Conservation (phyloP, 2,888 invertebrate genomes). For the Alitta virens region DNA sequence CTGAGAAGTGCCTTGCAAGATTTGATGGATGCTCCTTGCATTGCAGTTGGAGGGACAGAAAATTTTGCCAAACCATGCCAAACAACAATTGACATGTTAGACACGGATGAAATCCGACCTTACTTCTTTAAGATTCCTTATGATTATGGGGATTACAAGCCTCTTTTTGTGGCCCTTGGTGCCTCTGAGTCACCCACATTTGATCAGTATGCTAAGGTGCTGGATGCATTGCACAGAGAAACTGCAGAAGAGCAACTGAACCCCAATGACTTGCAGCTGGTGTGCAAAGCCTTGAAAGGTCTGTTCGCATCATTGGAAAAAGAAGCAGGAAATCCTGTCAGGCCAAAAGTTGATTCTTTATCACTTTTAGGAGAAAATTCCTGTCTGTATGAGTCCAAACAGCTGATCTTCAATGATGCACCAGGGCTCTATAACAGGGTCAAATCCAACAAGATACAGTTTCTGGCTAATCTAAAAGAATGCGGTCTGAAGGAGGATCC, state of each 20-base stretch:
- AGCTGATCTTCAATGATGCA: conserved; percentile 27
- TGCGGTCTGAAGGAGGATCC: conserved; percentile 19
- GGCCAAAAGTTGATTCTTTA: background rate
- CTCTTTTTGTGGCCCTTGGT: conserved; percentile 33
- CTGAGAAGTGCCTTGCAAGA: conserved; percentile 10
- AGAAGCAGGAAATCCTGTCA: too few species aligned
- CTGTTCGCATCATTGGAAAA: conserved; percentile 18
- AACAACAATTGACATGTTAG: conserved; percentile 26
- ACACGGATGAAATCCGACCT: conserved; percentile 31
- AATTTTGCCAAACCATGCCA: conserved; percentile 24
- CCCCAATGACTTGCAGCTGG: conserved; percentile 28
- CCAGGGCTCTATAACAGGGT: conserved; percentile 27
- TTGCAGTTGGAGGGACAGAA: conserved; percentile 23
- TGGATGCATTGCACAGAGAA: conserved; percentile 24
- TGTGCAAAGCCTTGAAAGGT: conserved; percentile 26
- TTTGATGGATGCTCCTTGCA: conserved; percentile 9
- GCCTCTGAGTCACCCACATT: conserved; percentile 25
- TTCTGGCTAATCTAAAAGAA: conserved; percentile 23
- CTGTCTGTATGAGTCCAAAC: conserved; percentile 14
- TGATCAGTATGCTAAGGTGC: conserved; percentile 30
- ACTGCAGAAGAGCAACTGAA: conserved; percentile 17
- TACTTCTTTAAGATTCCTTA: conserved; percentile 33
- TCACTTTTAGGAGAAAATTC: conserved; percentile 25
- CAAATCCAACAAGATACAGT: conserved; percentile 20
- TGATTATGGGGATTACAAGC: conserved; percentile 28